Conservation (phyloP, 2,113 vertebrate genomes). For the Spheniscus mendiculus region DNA sequence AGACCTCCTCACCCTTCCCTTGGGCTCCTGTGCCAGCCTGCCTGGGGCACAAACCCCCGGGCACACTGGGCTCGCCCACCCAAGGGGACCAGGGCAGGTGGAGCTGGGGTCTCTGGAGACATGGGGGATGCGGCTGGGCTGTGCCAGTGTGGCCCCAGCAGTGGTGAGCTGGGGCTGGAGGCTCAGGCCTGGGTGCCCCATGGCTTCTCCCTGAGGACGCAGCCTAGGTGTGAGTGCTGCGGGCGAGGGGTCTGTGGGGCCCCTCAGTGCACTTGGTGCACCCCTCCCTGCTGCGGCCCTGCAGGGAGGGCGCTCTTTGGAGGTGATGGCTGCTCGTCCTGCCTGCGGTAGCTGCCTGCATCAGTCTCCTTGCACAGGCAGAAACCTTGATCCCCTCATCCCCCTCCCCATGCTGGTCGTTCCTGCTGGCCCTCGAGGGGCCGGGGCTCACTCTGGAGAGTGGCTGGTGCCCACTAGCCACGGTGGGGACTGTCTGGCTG, state of each 20-base stretch:
- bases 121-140: background rate
- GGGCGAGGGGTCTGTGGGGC: background rate
- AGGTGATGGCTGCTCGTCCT: accelerated
- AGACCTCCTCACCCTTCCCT: background rate
- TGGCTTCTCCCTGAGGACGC: background rate
- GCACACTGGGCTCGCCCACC: background rate
- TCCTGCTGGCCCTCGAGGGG: background rate
- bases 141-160: background rate
- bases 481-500: background rate
- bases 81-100: accelerated
- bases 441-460: background rate
- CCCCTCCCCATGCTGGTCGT: accelerated
- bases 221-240: background rate
- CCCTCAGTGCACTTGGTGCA: accelerated
- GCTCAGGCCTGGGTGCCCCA: background rate
- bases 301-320: background rate
- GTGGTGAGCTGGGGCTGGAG: background rate
- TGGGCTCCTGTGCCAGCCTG: background rate
- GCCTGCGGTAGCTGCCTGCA: background rate
- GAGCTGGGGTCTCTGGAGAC: background rate
- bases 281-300: background rate
- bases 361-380: background rate
- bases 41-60: background rate
- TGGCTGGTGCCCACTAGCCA: background rate
- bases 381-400: background rate